Percentiles rank a stretch among this genome's conserved stretches.
Conservation (phyloP, 2,113 vertebrate species). For the Scophthalmus maximus region DNA sequence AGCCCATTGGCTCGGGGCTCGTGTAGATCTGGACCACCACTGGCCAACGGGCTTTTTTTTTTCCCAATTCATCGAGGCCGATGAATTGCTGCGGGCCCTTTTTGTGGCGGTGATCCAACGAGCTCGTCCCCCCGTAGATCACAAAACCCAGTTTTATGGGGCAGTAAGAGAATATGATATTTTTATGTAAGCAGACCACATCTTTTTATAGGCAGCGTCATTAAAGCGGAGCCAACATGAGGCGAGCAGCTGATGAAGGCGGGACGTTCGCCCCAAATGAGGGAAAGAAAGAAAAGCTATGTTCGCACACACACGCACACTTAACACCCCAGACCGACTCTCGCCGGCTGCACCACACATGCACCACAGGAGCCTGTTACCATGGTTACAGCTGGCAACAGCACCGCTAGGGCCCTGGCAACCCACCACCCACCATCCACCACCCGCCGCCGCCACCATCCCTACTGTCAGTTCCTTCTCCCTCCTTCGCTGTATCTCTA, state of each 20-base stretch:
- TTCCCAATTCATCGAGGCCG: constrained; percentile 54
- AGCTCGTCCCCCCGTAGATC: constrained; percentile 3
- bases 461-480: constrained; percentile 16
- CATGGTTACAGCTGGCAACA: constrained; percentile 80
- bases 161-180: constrained; percentile 6
- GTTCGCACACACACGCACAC: constrained; percentile 37
- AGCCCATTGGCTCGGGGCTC: constrained; percentile 26
- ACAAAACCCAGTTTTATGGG: constrained; percentile 12
- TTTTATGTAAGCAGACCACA: constrained; percentile 52
- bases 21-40: constrained; percentile 38
- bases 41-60: constrained; percentile 24
- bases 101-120: constrained; percentile 31
- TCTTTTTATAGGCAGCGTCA: constrained; percentile 29
- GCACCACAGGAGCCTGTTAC: constrained; percentile 78
- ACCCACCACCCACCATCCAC: constrained; percentile 60
- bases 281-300: not conserved
- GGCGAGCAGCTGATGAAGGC: constrained; percentile 60
- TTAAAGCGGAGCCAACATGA: constrained; percentile 47
- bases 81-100: constrained; percentile 33
- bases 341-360: constrained; percentile 60
- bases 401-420: constrained; percentile 66
- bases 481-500: constrained; percentile 41
- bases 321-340: constrained; percentile 48
- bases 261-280: constrained; percentile 49
- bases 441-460: constrained; percentile 46